phyloP scores from a whole-genome alignment of 2,113 vertebrate genomes.

The Protomyctophum bolini region DNA sequence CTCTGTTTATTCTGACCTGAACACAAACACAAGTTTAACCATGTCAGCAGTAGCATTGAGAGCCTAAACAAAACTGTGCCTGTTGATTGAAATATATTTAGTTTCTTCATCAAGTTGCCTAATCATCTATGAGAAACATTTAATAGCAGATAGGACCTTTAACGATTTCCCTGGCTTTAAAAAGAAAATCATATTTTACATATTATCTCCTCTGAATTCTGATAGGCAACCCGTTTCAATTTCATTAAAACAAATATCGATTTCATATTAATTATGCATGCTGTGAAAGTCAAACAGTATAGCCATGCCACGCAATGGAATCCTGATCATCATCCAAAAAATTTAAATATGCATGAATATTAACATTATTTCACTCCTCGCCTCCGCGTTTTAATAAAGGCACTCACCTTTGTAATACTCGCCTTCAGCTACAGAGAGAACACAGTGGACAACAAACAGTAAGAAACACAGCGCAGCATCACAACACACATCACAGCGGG shows the following conservation, averaged over 20 bases:
- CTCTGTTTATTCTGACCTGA: conserved; percentile 38
- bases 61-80: too few species aligned
- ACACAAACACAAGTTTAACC: not conserved
- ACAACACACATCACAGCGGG: conserved; percentile 1
- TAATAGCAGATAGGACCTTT: too few species aligned
- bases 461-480: conserved; percentile 36
- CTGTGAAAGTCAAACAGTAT: not conserved
- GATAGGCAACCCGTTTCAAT: too few species aligned
- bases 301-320: not conserved
- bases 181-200: too few species aligned
- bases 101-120: too few species aligned
- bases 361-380: not conserved
- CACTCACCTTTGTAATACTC: conserved; percentile 63
- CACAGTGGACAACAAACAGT: conserved; percentile 37
- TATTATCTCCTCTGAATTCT: too few species aligned
- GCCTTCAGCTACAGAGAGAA: conserved; percentile 26
- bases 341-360: not conserved
- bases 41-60: too few species aligned
- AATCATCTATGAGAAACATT: too few species aligned
- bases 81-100: too few species aligned
- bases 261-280: not conserved
- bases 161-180: too few species aligned
- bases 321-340: not conserved
- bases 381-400: not conserved
- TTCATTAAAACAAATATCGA: too few species aligned